A percentile compares a stretch with the other conserved stretches of the same genome.
Conservation (phyloP, 2,113 vertebrate species). For the Tachysurus vachellii region DNA sequence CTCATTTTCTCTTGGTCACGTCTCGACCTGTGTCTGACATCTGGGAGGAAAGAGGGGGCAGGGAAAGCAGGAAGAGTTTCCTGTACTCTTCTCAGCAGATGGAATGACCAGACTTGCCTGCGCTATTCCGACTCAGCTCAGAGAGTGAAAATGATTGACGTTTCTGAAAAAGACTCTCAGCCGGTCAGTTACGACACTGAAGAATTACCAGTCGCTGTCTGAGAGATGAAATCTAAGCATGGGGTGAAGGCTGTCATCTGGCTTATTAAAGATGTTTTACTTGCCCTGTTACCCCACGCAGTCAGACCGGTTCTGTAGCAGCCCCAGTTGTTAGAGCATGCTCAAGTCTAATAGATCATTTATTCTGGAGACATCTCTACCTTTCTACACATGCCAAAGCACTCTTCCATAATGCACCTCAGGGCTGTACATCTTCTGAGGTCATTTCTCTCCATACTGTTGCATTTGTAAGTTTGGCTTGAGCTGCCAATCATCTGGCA, state of each 20-base stretch:
- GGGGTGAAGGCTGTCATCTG: background rate
- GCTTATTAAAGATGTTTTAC: background rate
- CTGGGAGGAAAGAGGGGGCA: slow-evolving; percentile 30
- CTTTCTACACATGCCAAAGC: background rate
- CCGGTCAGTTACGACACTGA: background rate
- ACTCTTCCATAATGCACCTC: background rate
- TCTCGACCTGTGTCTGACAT: slow-evolving; percentile 42
- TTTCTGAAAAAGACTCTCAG: background rate
- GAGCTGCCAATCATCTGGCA: slow-evolving; percentile 27
- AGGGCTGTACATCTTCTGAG: slow-evolving; percentile 28
- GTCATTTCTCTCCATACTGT: slow-evolving; percentile 16
- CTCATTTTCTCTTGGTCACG: slow-evolving; percentile 14
- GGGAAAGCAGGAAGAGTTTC: slow-evolving; percentile 38
- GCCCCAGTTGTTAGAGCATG: slow-evolving; percentile 32
- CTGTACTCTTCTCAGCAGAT: slow-evolving; percentile 30
- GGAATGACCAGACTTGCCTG: slow-evolving; percentile 13
- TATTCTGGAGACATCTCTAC: background rate
- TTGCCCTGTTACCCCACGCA: slow-evolving; percentile 3
- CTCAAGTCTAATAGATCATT: background rate
- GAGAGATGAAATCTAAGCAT: background rate
- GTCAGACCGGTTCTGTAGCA: slow-evolving; percentile 49
- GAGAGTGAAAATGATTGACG: background rate
- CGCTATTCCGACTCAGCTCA: background rate
- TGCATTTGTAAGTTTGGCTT: slow-evolving; percentile 16
- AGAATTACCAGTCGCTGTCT: background rate